Evolutionary conservation across 1,140 invertebrate genomes (phyloP), one percentile per base, ranked within the genome.

Genomic region (Zaprionus kolodkinae): DNA sequence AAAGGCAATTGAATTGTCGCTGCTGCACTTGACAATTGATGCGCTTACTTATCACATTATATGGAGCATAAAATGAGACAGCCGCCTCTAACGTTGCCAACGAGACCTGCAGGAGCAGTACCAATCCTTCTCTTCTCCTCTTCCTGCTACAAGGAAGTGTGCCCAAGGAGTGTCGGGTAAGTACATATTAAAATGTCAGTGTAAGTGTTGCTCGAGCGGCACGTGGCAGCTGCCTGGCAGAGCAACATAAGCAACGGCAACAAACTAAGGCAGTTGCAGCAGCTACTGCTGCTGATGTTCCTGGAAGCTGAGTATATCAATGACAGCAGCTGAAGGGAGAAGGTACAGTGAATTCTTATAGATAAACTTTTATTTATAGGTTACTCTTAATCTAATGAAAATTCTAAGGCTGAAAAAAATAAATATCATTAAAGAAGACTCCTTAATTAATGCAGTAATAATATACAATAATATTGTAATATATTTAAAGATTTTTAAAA

Each of bases 31-130:
- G 85, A 62, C 85, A 88, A 88, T 76, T 85, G 81, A 89, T 89
- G 81, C 78, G 85, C 81, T 88, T 88, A 88, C 84, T 87, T 79
- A 87, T 83, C 79, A 79, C 74, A 88, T 90, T 81, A 76, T 40
- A 33, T 50, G 54, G 40, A n/a, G 40, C 64, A 59, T 59, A 60
- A 68, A 59, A 43, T 27, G 67, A 62, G 43, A 68, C 27, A 6
- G 27, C 27, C 3, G 27, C 27, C 27, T 21, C 21, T 21, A 21
- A 1, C 40, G 72, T 72, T 76, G 61, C 69, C 79, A 78, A 3
- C 30, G 25, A 35, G 25, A 35, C 25, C 12, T 9, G 11, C 6
- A 6, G 6, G 1, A 30, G 6, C 27, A 30, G 27, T 21, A 40
- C 15, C n/a, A n/a, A 11, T 15, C 30, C 11, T n/a, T n/a, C 27